Evolutionary conservation across 2,113 vertebrate genomes (phyloP), one percentile per base, ranked within the genome.

Genomic region (Cryptotis parvus): DNA sequence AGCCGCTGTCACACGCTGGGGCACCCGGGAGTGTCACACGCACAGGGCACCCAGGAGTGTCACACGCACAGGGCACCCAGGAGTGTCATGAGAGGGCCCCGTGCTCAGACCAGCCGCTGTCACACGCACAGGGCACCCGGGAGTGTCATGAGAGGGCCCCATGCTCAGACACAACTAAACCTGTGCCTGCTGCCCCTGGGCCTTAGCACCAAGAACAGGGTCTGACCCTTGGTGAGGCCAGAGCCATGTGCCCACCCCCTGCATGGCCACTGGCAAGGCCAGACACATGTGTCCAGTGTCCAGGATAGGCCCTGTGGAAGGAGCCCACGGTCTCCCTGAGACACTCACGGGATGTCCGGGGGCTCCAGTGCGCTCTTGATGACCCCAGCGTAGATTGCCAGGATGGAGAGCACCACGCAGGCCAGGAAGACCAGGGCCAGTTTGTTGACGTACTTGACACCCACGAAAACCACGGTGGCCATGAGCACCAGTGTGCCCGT

Each of bases 381-480:
- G 96, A 99, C 99, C 1, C 99, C 99, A 0, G 99, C 99, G 2
- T 99, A 99, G 97, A 99, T 99, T 92, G 99, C 97, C 9, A 99
- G 92, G 91, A 99, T 99, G 90, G 99, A 99, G 43, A 99, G 98
- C 92, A 99, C 98, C 72, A 99, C 99, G 6, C 99, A 99, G 76
- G 99, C 98, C 95, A 99, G 98, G 96, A 99, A 99, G 72, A 99
- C 99, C 31, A 99, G 95, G 0, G 99, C 99, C 68, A 99, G 98
- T 93, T 99, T 99, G 97, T 99, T 99, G 94, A 99, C 99, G 4
- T 99, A 99, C 95, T 99, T 99, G 52, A 99, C 99, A 0, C 99
- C 99, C 8, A 99, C 99, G 45, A 99, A 99, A 74, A 99, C 99
- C 16, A 99, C 99, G 39, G 98, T 35, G 0, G 98, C 96, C 99